Percentiles rank a stretch among this genome's conserved stretches.
phyloP scores from a whole-genome alignment of 1,140 invertebrate genomes.

The Drosophila kanapiae region DNA sequence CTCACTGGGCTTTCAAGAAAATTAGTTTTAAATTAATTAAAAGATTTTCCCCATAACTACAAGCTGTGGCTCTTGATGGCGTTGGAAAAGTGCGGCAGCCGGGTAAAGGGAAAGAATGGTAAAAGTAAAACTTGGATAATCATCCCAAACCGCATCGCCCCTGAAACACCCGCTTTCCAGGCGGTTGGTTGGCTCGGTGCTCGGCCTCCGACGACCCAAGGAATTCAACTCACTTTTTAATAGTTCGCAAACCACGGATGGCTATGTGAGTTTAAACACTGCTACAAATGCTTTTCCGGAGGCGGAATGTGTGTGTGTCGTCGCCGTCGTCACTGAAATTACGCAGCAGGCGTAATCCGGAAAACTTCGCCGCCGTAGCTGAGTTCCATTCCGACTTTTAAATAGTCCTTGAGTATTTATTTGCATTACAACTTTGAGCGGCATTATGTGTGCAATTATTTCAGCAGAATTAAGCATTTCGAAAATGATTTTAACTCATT shows the following conservation, averaged over 20 bases:
- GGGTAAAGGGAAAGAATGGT: constrained; percentile 35
- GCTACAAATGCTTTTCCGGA: constrained; percentile 48
- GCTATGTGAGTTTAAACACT: constrained; percentile 46
- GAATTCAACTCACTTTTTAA: constrained; percentile 49
- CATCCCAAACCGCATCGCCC: constrained; percentile 30
- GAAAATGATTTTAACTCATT: constrained; percentile 15
- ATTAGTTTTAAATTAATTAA: constrained; percentile 60
- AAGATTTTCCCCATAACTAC: constrained; percentile 52
- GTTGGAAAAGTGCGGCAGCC: constrained; percentile 27
- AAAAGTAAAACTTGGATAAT: constrained; percentile 57
- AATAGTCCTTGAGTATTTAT: constrained; percentile 46
- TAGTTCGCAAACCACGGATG: constrained; percentile 44
- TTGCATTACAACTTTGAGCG: constrained; percentile 40
- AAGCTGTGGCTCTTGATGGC: constrained; percentile 36
- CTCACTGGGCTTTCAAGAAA: constrained; percentile 43
- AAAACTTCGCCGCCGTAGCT: constrained; percentile 25
- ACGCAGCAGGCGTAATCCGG: constrained; percentile 33
- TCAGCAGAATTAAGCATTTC: constrained; percentile 35
- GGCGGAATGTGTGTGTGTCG: constrained; percentile 14
- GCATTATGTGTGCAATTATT: constrained; percentile 28
- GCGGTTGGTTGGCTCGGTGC: neutral
- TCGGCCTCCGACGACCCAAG: constrained; percentile 9
- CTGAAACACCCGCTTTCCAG: constrained; percentile 13
- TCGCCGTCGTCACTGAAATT: constrained; percentile 25
- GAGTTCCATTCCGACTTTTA: constrained; percentile 20